Conservation (phyloP, 2,797 vertebrate species). For the Discoglossus pictus region DNA sequence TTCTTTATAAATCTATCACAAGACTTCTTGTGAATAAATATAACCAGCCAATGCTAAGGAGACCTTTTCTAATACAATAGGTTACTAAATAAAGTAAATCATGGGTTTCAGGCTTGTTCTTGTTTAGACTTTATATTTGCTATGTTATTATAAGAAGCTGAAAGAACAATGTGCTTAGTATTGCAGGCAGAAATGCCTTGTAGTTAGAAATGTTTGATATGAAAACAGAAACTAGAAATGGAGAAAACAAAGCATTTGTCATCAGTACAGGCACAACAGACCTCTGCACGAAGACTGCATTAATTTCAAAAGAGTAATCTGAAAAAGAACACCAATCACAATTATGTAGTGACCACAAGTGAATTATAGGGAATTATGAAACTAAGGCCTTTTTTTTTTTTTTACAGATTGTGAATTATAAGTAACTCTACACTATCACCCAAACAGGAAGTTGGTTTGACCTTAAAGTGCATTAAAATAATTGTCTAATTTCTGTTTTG, state of each 20-base stretch:
- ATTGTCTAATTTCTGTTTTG: no score
- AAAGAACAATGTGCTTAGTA: conserved; percentile 43
- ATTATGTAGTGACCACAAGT: no score
- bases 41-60: conserved; percentile 7
- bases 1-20: conserved; percentile 24
- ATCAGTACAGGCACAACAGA: conserved; percentile 31
- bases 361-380: no score
- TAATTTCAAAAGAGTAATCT: no score
- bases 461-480: no score
- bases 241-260: conserved; percentile 55
- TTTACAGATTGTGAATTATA: conserved; percentile 2
- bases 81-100: conserved; percentile 22
- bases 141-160: conserved; percentile 43
- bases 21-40: conserved; percentile 37
- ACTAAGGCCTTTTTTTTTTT: no score
- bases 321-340: no score
- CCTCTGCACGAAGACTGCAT: no score
- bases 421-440: background rate
- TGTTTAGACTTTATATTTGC: conserved; percentile 46
- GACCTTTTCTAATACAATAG: background rate
- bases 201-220: conserved; percentile 51
- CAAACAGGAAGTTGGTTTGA: no score
- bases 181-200: conserved; percentile 47
- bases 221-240: conserved; percentile 59
- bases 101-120: conserved; percentile 32